A percentile compares a stretch with the other conserved stretches of the same genome.
phyloP scores from a whole-genome alignment of 2,888 invertebrate genomes.

The Tetrapedia diversipes region DNA sequence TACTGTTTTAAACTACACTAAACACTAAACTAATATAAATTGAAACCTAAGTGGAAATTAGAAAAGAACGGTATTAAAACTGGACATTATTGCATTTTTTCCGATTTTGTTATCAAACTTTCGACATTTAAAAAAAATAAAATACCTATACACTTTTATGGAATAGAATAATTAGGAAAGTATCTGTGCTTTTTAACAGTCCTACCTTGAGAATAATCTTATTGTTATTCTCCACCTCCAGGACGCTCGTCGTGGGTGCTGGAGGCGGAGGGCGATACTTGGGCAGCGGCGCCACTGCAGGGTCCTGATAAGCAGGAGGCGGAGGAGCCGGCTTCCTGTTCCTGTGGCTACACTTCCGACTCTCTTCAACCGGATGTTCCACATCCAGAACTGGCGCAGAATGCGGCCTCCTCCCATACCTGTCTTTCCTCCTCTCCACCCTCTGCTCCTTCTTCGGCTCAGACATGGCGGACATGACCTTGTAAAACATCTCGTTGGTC shows the following conservation, averaged over 20 bases:
- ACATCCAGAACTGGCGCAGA: slow-evolving; percentile 78
- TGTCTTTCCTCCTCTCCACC: slow-evolving; percentile 65
- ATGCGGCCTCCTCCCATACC: slow-evolving; percentile 73
- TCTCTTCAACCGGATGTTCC: slow-evolving; percentile 66
- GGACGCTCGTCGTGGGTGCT: slow-evolving; percentile 64
- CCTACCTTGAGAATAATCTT: slow-evolving; percentile 73
- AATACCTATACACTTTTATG: no score
- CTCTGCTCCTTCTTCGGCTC: slow-evolving; percentile 65
- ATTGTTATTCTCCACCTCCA: slow-evolving; percentile 77
- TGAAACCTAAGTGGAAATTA: no score
- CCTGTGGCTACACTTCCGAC: slow-evolving; percentile 68
- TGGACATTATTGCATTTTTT: no score
- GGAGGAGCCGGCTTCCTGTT: slow-evolving; percentile 70
- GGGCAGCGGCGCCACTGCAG: slow-evolving; percentile 63
- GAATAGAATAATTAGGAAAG: no score
- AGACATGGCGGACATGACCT: slow-evolving; percentile 70
- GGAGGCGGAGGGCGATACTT: slow-evolving; percentile 66
- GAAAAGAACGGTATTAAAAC: neutral
- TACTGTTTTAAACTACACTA: no score
- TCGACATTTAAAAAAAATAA: no score
- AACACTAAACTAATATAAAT: no score
- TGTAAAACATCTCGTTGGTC: slow-evolving; percentile 73
- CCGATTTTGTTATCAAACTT: no score
- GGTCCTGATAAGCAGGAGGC: slow-evolving; percentile 73
- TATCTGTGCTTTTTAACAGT: no score